Base-by-base conservation (phyloP, 2,888 invertebrate species). In the Theodoxus fluviatilis region DNA sequence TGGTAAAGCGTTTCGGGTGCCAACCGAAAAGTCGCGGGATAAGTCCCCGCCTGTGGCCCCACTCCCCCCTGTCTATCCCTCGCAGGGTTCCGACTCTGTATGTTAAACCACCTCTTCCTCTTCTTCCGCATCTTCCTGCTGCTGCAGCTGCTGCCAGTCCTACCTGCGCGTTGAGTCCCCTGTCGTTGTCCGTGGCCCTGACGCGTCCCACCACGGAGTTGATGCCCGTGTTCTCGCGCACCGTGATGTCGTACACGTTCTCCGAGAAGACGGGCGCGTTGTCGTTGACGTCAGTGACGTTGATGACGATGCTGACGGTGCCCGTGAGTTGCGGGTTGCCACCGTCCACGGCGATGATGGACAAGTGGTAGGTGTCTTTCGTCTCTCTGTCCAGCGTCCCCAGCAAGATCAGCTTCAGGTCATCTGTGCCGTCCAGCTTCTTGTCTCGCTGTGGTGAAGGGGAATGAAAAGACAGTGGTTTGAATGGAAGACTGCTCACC, bases 151-250 rank as follows among this genome's bases (percentile, higher is more conserved):
- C n/a, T n/a, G n/a, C n/a, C n/a, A n/a, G n/a, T n/a, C n/a, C n/a
- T n/a, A n/a, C n/a, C n/a, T 64, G 66, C 2, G 87, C 92, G 84
- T 96, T 96, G 6, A 90, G 90, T 3, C 95, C 96, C 76, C 92
- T 91, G 83, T 98, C 97, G 40, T 91, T 90, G 84, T 98, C 97
- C 6, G 90, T 91, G 0, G 97, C 96, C n/a, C 91, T 90, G 0
- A 97, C 93, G 33, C 69, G 73, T 0, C 79, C 71, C 4, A 83
- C 75, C 6, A 74, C 70, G 1, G 80, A 74, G 1, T 74, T 73
- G 15, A 72, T 68, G n/a, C 68, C 63, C n/a, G 74, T 71, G 68
- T 76, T 75, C 70, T 83, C 82, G 25, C 74, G 74, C 37, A 82
- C 78, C 0, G 80, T 73, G 6, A 81, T 71, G 52, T 80, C 79